Conservation (phyloP, 2,888 invertebrate species). For the Troides helena region DNA sequence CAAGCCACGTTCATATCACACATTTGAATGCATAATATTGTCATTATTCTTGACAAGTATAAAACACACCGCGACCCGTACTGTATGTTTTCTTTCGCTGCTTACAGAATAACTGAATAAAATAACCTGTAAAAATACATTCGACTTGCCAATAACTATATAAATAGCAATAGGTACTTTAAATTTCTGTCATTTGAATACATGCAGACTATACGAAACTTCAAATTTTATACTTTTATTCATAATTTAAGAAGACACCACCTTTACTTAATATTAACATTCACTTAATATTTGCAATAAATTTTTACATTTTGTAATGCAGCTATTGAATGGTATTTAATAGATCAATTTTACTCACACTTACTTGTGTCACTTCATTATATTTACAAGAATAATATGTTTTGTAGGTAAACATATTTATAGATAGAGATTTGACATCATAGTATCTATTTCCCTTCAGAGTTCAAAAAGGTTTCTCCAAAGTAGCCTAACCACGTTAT, state of each 20-base stretch:
- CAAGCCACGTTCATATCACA: background rate
- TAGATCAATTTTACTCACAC: no score
- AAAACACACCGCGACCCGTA: background rate
- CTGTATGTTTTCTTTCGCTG: background rate
- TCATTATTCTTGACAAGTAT: constrained; percentile 11
- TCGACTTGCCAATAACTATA: no score
- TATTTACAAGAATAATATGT: no score
- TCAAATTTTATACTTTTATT: no score
- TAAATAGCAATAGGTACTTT: no score
- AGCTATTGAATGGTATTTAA: no score
- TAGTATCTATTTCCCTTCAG: no score
- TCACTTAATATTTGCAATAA: background rate
- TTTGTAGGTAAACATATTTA: no score
- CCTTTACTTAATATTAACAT: background rate
- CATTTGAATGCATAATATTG: constrained; percentile 19
- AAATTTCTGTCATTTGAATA: no score
- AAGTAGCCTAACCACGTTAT: background rate
- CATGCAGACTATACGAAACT: no score
- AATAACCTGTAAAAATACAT: background rate
- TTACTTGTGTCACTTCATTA: no score
- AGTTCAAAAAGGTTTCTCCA: background rate
- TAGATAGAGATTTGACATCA: no score
- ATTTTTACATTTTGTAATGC: background rate
- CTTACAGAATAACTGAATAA: constrained; percentile 1
- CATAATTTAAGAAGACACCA: background rate